Evolutionary conservation across 2,888 invertebrate species (phyloP).

Genomic region (Amiota communis): DNA sequence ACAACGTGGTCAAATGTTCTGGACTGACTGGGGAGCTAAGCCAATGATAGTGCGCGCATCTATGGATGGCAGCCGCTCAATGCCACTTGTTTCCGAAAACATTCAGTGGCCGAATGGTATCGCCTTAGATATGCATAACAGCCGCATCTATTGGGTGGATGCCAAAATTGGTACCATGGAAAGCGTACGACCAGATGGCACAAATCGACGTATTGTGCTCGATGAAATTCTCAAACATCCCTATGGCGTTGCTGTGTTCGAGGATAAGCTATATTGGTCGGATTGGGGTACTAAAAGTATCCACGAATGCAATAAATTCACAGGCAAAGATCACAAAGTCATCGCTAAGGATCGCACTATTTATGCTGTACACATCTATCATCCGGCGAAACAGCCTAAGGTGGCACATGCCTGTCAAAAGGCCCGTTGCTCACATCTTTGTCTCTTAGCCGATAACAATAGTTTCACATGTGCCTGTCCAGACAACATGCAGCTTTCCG

Average conservation of each 20-base stretch:
- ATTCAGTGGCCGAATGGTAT: constrained; percentile 89
- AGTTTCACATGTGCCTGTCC: constrained; percentile 84
- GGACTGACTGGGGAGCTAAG: constrained; percentile 89
- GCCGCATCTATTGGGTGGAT: constrained; percentile 92
- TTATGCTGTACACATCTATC: constrained; percentile 81
- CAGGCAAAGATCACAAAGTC: constrained; percentile 78
- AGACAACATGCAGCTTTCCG: constrained; percentile 78
- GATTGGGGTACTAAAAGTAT: constrained; percentile 87
- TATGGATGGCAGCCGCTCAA: constrained; percentile 86
- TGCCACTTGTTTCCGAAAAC: constrained; percentile 78
- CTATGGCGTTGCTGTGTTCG: constrained; percentile 88
- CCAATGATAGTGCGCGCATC: constrained; percentile 84
- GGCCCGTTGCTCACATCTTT: constrained; percentile 83
- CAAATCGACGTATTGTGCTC: constrained; percentile 77
- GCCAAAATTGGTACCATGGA: constrained; percentile 80
- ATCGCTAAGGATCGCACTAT: constrained; percentile 75
- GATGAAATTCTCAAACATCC: constrained; percentile 84
- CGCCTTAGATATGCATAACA: constrained; percentile 84
- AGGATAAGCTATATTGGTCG: constrained; percentile 91
- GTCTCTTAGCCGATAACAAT: constrained; percentile 78
- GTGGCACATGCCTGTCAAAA: constrained; percentile 78
- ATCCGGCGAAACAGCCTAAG: constrained; percentile 78
- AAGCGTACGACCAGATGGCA: constrained; percentile 79
- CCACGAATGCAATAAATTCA: constrained; percentile 84
- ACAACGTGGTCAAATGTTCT: constrained; percentile 85